Percentiles rank a stretch among this genome's conserved stretches.
phyloP scores from a whole-genome alignment of 1,140 invertebrate species.

The Drosophila mojavensis region DNA sequence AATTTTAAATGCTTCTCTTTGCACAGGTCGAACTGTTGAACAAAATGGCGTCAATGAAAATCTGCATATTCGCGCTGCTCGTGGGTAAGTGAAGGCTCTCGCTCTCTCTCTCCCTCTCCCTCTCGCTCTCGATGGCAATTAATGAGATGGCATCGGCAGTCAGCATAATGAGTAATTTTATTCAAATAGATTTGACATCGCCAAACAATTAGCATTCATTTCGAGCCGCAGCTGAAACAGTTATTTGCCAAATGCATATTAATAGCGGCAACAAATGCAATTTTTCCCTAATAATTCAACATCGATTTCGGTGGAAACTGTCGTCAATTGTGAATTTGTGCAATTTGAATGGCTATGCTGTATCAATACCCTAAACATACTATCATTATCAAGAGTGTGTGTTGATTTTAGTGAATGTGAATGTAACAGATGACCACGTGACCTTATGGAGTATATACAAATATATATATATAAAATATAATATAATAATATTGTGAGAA shows the following conservation, averaged over 20 bases:
- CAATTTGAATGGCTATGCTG: neutral
- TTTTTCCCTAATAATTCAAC: conserved; percentile 8
- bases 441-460: too few species aligned
- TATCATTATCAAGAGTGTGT: too few species aligned
- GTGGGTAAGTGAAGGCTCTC: conserved; percentile 64
- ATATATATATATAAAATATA: too few species aligned
- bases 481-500: too few species aligned
- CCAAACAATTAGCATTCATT: conserved; percentile 62
- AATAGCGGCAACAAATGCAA: conserved; percentile 9
- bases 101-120: neutral
- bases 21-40: conserved; percentile 56
- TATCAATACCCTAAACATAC: too few species aligned
- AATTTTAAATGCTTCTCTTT: conserved; percentile 37
- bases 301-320: conserved; percentile 7
- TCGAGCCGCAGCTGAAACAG: conserved; percentile 19
- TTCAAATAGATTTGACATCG: conserved; percentile 19
- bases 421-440: too few species aligned
- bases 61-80: conserved; percentile 77
- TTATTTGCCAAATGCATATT: conserved; percentile 23
- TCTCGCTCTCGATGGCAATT: conserved; percentile 60
- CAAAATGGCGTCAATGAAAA: conserved; percentile 75
- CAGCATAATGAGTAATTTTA: conserved; percentile 33
- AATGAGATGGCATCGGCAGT: conserved; percentile 43
- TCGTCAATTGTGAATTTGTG: conserved; percentile 18
- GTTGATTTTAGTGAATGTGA: conserved; percentile 1